A percentile compares a stretch with the other conserved stretches of the same genome.
phyloP scores from a whole-genome alignment of 1,140 invertebrate species.

The Drosophila teissieri region DNA sequence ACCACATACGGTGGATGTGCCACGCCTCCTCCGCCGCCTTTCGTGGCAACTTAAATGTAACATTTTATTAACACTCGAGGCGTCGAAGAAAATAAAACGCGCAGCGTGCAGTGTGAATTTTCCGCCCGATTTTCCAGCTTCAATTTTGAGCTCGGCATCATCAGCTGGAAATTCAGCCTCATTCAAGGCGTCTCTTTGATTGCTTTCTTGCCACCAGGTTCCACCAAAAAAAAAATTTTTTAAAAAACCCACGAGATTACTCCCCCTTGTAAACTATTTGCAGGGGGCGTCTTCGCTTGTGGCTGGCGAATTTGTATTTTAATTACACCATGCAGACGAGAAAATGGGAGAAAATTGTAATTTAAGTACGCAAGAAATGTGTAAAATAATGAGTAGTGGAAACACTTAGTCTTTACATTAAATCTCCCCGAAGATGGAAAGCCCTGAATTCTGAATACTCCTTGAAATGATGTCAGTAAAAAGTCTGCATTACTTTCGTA shows the following conservation, averaged over 20 bases:
- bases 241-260: background rate
- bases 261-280: conserved; percentile 23
- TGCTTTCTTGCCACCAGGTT: conserved; percentile 47
- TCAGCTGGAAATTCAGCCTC: conserved; percentile 12
- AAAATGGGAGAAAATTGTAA: conserved; percentile 16
- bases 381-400: background rate
- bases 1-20: conserved; percentile 41
- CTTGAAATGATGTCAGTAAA: too few relatives aligned
- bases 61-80: conserved; percentile 80
- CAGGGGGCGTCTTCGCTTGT: conserved; percentile 33
- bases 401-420: too few relatives aligned
- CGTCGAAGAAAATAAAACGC: conserved; percentile 49
- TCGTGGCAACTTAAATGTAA: conserved; percentile 69
- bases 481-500: too few relatives aligned
- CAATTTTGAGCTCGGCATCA: conserved; percentile 25
- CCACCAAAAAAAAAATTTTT: background rate
- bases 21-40: background rate
- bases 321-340: conserved; percentile 28
- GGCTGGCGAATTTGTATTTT: conserved; percentile 37
- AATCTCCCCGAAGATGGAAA: too few relatives aligned
- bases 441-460: too few relatives aligned
- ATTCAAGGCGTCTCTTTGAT: conserved; percentile 50
- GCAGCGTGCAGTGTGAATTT: conserved; percentile 40
- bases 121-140: conserved; percentile 21
- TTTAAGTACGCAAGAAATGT: conserved; percentile 3